phyloP scores from a whole-genome alignment of 2,797 vertebrate genomes.

The Poecilia gillii region DNA sequence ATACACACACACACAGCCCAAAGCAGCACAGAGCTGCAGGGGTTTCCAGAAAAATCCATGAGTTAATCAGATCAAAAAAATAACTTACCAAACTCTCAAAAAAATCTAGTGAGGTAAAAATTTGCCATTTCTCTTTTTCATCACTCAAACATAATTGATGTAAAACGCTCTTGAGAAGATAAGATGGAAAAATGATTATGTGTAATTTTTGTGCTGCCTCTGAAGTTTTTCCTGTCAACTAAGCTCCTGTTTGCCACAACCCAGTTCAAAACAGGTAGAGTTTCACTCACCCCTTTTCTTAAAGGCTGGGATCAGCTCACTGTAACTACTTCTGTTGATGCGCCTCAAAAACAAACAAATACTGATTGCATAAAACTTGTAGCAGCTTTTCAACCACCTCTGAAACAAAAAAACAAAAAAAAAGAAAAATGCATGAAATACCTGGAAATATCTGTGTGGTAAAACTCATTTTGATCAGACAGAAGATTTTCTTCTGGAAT shows the following conservation, averaged over 20 bases:
- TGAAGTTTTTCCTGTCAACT: constrained; percentile 29
- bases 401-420: not conserved
- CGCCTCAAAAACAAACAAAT: constrained; percentile 6
- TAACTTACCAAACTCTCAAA: constrained; percentile 7
- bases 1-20: constrained; percentile 9
- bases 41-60: constrained; percentile 60
- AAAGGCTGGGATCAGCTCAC: constrained; percentile 44
- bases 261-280: not conserved
- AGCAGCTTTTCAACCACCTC: constrained; percentile 26
- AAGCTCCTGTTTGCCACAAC: not conserved
- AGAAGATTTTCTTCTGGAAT: not conserved
- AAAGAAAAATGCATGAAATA: not conserved
- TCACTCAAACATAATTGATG: constrained; percentile 15
- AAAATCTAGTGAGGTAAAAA: constrained; percentile 49
- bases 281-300: not conserved
- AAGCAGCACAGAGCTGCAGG: constrained; percentile 29
- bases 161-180: not conserved
- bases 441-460: not conserved
- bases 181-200: constrained; percentile 17
- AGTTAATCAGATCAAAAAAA: not conserved
- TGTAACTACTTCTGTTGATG: not conserved
- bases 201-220: constrained; percentile 44
- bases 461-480: not conserved
- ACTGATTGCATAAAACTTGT: constrained; percentile 30
- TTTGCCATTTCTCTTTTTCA: constrained; percentile 10